Evolutionary conservation across 37 sponge, comb jelly and placozoan species (phyloP).

Genomic region (Hexactinellida sp.): DNA sequence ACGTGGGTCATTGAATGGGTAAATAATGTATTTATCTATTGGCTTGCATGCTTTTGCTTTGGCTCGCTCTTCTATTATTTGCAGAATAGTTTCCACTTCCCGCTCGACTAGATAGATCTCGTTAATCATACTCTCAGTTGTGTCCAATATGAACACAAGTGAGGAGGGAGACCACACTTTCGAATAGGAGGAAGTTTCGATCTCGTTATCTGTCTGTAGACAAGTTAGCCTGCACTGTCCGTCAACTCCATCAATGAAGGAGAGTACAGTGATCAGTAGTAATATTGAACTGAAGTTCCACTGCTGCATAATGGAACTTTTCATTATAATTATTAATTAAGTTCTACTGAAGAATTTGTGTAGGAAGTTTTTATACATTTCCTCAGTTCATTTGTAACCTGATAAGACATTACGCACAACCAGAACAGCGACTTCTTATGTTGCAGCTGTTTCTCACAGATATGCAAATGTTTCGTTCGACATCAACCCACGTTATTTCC

Average conservation of each 20-base stretch:
- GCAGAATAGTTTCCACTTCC: background rate
- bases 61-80: background rate
- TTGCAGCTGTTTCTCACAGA: no score
- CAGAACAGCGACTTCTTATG: no score
- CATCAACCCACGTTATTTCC: no score
- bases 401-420: no score
- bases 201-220: background rate
- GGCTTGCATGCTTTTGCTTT: background rate
- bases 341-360: no score
- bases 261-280: background rate
- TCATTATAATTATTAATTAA: no score
- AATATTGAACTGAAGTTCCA: background rate
- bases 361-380: no score
- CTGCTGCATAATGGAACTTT: background rate
- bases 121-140: background rate
- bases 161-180: background rate
- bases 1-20: background rate
- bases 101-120: background rate
- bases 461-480: no score
- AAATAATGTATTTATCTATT: background rate
- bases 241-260: background rate
- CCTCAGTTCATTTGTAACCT: no score
- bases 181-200: background rate
- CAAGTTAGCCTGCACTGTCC: background rate
- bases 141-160: background rate